A percentile compares a stretch with the other conserved stretches of the same genome.
Conservation (phyloP, 2,113 vertebrate species). For the Phocoena sinus region DNA sequence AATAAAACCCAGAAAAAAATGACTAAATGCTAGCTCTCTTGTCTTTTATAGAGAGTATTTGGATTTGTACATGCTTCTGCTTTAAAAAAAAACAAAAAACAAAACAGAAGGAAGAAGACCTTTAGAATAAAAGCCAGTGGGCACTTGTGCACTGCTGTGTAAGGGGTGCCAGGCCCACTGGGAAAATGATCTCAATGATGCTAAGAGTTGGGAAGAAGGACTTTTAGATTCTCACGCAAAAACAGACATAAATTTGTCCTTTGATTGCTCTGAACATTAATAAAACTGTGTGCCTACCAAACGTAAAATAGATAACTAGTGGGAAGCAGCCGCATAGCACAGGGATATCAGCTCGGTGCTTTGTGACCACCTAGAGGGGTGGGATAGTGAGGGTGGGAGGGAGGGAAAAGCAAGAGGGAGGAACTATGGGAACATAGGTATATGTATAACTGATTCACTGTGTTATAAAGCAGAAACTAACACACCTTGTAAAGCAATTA, state of each 20-base stretch:
- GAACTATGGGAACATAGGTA: too few relatives aligned
- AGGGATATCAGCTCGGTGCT: too few relatives aligned
- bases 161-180: fast-evolving
- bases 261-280: neutral
- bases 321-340: too few relatives aligned
- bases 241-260: neutral
- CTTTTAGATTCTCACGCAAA: neutral
- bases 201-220: neutral
- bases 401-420: too few relatives aligned
- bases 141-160: fast-evolving
- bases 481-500: too few relatives aligned
- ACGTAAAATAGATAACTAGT: too few relatives aligned
- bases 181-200: neutral
- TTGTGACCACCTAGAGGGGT: too few relatives aligned
- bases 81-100: neutral
- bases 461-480: too few relatives aligned
- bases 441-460: too few relatives aligned
- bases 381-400: too few relatives aligned
- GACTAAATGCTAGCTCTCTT: neutral
- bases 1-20: neutral
- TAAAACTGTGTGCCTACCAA: neutral
- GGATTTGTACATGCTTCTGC: neutral
- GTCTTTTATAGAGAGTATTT: neutral
- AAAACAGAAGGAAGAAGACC: neutral
- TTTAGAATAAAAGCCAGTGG: neutral